A percentile compares a stretch with the other conserved stretches of the same genome.
phyloP scores from a whole-genome alignment of 2,113 vertebrate genomes.

The Xiphorhynchus elegans region DNA sequence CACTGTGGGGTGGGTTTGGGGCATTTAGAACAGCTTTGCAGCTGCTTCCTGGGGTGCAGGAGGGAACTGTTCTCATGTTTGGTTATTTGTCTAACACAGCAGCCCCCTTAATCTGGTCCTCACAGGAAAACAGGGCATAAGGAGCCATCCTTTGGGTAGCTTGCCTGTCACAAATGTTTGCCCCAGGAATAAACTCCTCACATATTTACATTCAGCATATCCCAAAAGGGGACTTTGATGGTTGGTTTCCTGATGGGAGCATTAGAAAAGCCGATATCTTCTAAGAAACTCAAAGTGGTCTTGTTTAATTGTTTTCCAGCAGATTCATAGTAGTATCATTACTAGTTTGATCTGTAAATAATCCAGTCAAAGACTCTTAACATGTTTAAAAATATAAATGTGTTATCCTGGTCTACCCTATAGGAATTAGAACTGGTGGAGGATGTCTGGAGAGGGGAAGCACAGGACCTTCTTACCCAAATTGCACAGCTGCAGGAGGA shows the following conservation, averaged over 20 bases:
- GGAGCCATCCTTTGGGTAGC: not conserved
- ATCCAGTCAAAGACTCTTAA: not conserved
- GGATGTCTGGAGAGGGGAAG: slow-evolving; percentile 92
- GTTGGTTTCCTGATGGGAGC: not conserved
- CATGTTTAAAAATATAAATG: not conserved
- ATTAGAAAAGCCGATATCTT: not conserved
- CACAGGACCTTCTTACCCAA: slow-evolving; percentile 89
- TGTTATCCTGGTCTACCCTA: not conserved
- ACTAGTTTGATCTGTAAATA: not conserved
- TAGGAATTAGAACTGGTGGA: slow-evolving; percentile 93
- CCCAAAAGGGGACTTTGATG: not conserved
- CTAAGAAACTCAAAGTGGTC: not conserved
- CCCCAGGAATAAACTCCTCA: not conserved
- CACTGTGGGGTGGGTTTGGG: not conserved
- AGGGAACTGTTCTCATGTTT: not conserved
- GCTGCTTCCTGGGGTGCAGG: not conserved
- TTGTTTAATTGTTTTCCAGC: not conserved
- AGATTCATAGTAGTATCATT: not conserved
- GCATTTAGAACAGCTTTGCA: not conserved
- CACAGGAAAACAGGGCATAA: not conserved
- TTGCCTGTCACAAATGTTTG: not conserved
- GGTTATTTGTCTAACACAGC: not conserved
- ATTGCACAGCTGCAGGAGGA: slow-evolving; percentile 89
- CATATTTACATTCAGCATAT: not conserved
- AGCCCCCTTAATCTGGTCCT: not conserved